Base-by-base conservation (phyloP, 1,140 invertebrate species). In the Colletes gigas region DNA sequence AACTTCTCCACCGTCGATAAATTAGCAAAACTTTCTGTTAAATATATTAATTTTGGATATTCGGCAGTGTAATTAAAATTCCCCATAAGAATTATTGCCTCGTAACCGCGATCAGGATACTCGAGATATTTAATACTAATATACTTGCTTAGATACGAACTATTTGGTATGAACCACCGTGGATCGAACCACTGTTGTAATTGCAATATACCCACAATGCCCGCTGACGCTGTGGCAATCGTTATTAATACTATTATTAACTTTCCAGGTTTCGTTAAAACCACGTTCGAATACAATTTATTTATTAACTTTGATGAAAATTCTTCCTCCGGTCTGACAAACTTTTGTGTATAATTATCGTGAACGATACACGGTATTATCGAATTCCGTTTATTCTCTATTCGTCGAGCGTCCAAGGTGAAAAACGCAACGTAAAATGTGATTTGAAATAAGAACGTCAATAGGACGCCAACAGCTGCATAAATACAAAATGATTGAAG, bases 361-460 rank as follows among this genome's bases (percentile, higher is more conserved):
- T 97, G 95, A 81, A 93, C 91, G 72, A 96, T 95, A 88, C 96
- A 97, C 30, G 95, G 94, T 1, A 97, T 55, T 59, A 96, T 88
- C 14, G 96, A 96, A 91, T 97, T 96, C 87, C 95, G 91, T 72
- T 94, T 95, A 0, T 88, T 87, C 82, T 95, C 94, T 21, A 97
- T 93, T 89, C 97, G 94, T 89, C 89, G 93, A 65, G 96, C 93
- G 88, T 97, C 97, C 69, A 97, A 89, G 0, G 95, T 95, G 84
- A 97, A 95, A 73, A 96, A 95, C 2, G 96, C 96, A n/a, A 96
- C 94, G 92, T 97, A 97, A 92, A 97, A 96, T 9, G 97, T 97
- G 8, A 97, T 94, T 88, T 96, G 96, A 83, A 96, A 95, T 54
- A 97, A 91, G 91, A 96, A 97, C 12, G 96, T 96, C 77, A 96